Conservation (phyloP, 1,140 invertebrate species). For the Acyrthosiphon pisum region DNA sequence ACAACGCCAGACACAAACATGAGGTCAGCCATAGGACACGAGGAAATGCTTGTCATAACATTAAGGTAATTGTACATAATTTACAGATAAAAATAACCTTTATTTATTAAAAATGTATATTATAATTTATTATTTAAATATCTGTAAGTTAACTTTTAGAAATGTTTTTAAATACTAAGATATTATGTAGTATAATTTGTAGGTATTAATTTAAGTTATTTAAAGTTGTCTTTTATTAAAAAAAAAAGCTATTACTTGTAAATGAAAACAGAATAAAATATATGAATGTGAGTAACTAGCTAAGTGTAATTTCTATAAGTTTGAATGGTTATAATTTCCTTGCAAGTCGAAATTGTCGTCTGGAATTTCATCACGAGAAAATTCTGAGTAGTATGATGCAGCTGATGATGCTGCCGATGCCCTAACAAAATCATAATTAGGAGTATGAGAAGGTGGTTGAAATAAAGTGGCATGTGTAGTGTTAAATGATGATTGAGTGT, state of each 20-base stretch:
- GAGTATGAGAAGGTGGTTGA: constrained; percentile 31
- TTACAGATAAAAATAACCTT: background rate
- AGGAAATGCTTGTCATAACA: constrained; percentile 14
- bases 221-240: background rate
- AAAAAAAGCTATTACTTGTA: background rate
- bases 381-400: constrained; percentile 27
- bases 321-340: constrained; percentile 33
- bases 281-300: background rate
- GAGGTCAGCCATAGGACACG: background rate
- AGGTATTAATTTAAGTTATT: constrained; percentile 18
- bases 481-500: background rate
- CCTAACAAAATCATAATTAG: constrained; percentile 2
- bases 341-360: constrained; percentile 21
- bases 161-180: background rate
- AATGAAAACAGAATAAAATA: background rate
- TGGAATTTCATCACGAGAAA: constrained; percentile 33
- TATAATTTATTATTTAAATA: background rate
- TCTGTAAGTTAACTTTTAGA: background rate
- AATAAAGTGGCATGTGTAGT: constrained; percentile 4
- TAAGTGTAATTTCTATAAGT: constrained; percentile 25
- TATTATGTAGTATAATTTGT: background rate
- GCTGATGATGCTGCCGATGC: background rate
- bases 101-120: too few species aligned
- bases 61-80: background rate
- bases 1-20: background rate